These are phyloP conservation scores for Heteropelma amictum DNA, from an alignment of 2,888 invertebrate species.

Conservation along the genomic window DNA sequence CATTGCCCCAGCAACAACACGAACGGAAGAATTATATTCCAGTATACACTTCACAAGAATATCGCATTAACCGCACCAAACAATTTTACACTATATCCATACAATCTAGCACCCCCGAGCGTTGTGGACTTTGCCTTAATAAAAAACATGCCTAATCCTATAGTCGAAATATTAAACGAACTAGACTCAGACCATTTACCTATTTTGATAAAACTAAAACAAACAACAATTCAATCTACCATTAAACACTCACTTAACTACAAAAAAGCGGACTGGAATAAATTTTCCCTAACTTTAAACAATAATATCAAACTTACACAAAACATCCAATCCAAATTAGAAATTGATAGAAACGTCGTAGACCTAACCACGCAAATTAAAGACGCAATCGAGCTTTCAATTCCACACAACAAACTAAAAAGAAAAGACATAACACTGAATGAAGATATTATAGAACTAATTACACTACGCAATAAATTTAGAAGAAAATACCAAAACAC, in stretches of 20 bases:
- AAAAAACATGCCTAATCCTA: background rate
- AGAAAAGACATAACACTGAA: background rate
- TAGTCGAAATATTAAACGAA: background rate
- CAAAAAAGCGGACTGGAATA: too few species aligned
- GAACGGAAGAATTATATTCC: slow-evolving; percentile 4
- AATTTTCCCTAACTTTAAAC: too few species aligned
- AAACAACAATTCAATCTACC: background rate
- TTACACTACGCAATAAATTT: background rate
- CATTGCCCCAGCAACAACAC: background rate
- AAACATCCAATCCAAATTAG: too few species aligned
- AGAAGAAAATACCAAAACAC: background rate
- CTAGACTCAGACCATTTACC: slow-evolving; percentile 6
- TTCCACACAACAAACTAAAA: background rate
- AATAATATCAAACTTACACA: too few species aligned
- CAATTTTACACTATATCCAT: background rate
- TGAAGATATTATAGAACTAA: background rate
- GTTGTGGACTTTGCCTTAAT: slow-evolving; percentile 1
- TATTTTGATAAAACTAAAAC: background rate
- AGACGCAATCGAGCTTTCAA: background rate
- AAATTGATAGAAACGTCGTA: too few species aligned
- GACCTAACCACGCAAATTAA: background rate
- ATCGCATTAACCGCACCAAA: background rate
- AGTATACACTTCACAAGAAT: background rate
- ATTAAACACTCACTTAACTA: slow-evolving; percentile 2
- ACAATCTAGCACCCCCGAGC: slow-evolving; percentile 8